phyloP scores from a whole-genome alignment of 2,113 vertebrate species.

The Ovibos moschatus region DNA sequence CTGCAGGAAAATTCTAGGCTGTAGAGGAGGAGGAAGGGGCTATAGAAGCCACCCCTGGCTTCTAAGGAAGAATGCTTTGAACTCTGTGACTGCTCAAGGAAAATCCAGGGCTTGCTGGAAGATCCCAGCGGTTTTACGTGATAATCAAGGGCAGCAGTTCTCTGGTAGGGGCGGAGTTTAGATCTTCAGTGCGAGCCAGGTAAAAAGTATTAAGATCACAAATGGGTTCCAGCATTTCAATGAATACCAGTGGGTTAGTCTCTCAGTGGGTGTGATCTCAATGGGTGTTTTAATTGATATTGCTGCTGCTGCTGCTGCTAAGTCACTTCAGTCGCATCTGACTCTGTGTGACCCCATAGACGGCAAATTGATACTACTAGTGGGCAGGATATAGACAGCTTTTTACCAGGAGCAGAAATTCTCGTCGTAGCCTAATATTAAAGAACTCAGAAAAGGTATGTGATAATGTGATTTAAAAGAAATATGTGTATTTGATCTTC shows the following conservation, averaged over 20 bases:
- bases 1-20: neutral
- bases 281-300: neutral
- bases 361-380: neutral
- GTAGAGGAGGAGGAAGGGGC: neutral
- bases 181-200: neutral
- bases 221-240: neutral
- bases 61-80: neutral
- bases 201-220: neutral
- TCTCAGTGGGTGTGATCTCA: neutral
- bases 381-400: neutral
- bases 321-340: neutral
- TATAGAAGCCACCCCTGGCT: neutral
- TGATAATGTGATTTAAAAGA: neutral
- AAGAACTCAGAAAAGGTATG: neutral
- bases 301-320: neutral
- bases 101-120: neutral
- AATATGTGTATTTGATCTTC: neutral
- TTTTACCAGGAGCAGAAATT: neutral
- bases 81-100: neutral
- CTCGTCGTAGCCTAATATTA: neutral
- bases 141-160: neutral
- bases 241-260: neutral
- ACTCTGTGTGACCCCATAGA: neutral
- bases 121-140: neutral
- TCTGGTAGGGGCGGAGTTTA: neutral